phyloP scores from a whole-genome alignment of 1,140 invertebrate genomes.

The Carcinoscorpius rotundicauda region DNA sequence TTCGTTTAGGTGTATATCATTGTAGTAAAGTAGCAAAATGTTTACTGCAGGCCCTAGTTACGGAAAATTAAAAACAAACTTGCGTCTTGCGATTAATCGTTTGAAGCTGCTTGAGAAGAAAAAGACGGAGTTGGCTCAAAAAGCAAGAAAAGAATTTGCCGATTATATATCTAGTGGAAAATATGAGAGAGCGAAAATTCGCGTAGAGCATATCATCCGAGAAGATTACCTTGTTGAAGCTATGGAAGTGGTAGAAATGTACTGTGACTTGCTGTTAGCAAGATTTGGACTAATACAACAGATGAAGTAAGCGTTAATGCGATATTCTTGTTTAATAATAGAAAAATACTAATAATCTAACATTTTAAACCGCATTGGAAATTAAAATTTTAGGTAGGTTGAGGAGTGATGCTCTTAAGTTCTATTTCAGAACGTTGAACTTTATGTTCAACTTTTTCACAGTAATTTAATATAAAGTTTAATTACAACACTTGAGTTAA shows the following conservation, averaged over 20 bases:
- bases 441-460: no score
- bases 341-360: no score
- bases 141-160: constrained; percentile 93
- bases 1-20: no score
- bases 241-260: constrained; percentile 99
- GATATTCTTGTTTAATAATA: no score
- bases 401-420: no score
- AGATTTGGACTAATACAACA: constrained; percentile 94
- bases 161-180: constrained; percentile 87
- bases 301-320: constrained; percentile 58
- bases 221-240: constrained; percentile 99
- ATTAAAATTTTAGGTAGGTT: no score
- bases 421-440: no score
- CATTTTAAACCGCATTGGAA: no score
- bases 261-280: constrained; percentile 93
- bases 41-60: constrained; percentile 80
- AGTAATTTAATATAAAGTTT: no score
- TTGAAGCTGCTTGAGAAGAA: constrained; percentile 95
- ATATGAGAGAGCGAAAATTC: constrained; percentile 80
- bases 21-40: constrained; percentile 40
- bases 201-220: constrained; percentile 96
- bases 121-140: constrained; percentile 91
- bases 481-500: no score
- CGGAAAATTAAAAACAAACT: constrained; percentile 91
- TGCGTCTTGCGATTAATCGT: constrained; percentile 80